Evolutionary conservation across 2,888 invertebrate genomes (phyloP), one percentile per base, ranked within the genome.

Genomic region (Hydropsyche betteni): DNA sequence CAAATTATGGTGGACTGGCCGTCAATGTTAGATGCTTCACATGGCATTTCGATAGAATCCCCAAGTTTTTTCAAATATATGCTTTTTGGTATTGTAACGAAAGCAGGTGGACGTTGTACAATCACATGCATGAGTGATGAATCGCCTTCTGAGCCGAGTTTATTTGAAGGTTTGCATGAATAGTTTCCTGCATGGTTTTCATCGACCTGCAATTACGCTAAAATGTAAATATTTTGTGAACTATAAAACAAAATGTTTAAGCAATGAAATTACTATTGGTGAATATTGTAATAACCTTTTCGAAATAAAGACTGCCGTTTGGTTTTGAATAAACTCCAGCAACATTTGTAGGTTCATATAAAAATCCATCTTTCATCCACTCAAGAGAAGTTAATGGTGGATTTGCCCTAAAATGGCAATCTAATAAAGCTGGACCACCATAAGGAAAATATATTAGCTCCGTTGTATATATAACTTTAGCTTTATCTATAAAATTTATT

Each of bases 311-410:
- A 80, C 95, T 95, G 73, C 96, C 96, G 84, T 96, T 96, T 81
- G 91, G 88, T 82, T 94, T 90, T 83, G 93, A 94, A 83, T 93
- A 94, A 0, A 96, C 95, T 16, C 95, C 95, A 80, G 91, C 94
- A 64, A 95, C 94, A 84, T 95, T 94, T 86, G 94, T 94, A 0
- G 96, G 95, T 83, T 96, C 95, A 84, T 94, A 96, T 0, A 95
- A 90, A 81, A 95, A 93, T 16, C 95, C 95, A 83, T 97, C 96
- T 84, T 97, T 97, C 83, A 95, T 95, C 97, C 98, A 98, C 80
- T 94, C 91, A 75, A 97, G 88, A 83, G 94, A 94, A 72, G 94
- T 94, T 80, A 97, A 87, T 7, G 96, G 94, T 14, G 97, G 98
- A 87, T 97, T 97, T 5, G 97, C 94, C 81, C 95, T 91, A 83